Base-by-base conservation (phyloP, 2,888 invertebrate species). In the Coleophora deauratella region DNA sequence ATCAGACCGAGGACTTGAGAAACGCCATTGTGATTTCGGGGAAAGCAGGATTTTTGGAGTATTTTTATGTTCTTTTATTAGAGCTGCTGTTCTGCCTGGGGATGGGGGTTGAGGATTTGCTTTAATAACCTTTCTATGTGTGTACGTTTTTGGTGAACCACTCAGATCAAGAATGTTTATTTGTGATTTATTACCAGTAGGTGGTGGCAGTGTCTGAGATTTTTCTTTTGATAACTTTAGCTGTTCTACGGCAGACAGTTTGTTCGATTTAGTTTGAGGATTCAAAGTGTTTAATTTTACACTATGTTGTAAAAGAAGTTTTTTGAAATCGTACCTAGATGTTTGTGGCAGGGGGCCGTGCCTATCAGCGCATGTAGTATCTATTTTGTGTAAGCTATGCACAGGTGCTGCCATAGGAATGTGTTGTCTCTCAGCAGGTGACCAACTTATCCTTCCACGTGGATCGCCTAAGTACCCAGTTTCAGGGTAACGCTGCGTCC, bases 321-420 rank as follows among this genome's bases (percentile, higher is more conserved):
- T 91, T 67, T 96, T 96, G 67, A 96, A 96, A 73, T 95, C 95
- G 62, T 93, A 85, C 46, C 95, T 87, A 1, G 93, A 94, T 0
- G 94, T 95, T 61, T 93, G 91, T 44, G 91, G 89, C 35, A 74
- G 52, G 1, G 89, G 82, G 0, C 90, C 90, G 55, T 89, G 87
- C 48, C 91, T 85, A 67, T 91, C 91, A 6, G 89, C 89, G 54
- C 91, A 91, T 2, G 75, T 79, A 3, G 76, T 75, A 40, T 80
- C 81, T 52, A 66, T 72, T 48, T 77, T 82, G 48, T 67, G 75
- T 36, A 52, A 35, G 42, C 60, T 63, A 47, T 64, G 71, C 9
- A 53, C 42, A 31, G 50, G 54, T 30, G 51, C 47, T 14, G 57
- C 48, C 32, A 62, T 55, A 9, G 76, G 53, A 39, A 72, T 62